These are phyloP conservation scores for Styela clava DNA, from an alignment of 23 tunicate species.

Conservation along the genomic window DNA sequence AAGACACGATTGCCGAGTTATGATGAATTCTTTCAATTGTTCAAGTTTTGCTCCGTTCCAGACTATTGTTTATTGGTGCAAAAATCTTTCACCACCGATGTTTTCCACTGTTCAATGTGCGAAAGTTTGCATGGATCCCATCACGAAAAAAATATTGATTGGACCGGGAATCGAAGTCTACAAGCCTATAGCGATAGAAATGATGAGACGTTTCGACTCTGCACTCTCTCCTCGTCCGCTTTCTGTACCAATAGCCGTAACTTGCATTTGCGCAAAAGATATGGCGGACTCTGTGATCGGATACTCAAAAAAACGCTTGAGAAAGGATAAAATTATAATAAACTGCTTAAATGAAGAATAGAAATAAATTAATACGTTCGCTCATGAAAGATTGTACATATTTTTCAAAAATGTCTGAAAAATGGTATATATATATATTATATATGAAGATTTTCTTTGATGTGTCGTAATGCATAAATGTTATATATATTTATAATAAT, in stretches of 20 bases:
- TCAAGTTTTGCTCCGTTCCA: slow-evolving; percentile 11
- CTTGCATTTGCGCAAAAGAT: background rate
- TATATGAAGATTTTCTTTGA: too few relatives aligned
- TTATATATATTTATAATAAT: too few relatives aligned
- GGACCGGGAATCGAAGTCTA: background rate
- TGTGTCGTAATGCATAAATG: too few relatives aligned
- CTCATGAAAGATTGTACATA: too few relatives aligned
- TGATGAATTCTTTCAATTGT: background rate
- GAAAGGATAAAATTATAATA: slow-evolving; percentile 1
- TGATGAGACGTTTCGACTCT: background rate
- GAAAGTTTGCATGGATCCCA: background rate
- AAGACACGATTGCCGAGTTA: background rate
- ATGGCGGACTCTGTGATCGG: background rate
- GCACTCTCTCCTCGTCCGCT: background rate
- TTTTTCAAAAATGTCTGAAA: too few relatives aligned
- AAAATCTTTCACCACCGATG: background rate
- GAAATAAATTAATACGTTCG: too few relatives aligned
- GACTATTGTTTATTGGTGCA: background rate
- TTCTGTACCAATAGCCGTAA: background rate
- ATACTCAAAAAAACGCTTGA: background rate
- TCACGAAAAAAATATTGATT: background rate
- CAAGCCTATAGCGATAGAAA: background rate
- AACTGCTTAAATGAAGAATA: background rate
- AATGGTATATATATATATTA: too few relatives aligned
- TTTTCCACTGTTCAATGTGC: background rate